Conservation (phyloP, 2,888 invertebrate species). For the Microctonus brassicae region DNA sequence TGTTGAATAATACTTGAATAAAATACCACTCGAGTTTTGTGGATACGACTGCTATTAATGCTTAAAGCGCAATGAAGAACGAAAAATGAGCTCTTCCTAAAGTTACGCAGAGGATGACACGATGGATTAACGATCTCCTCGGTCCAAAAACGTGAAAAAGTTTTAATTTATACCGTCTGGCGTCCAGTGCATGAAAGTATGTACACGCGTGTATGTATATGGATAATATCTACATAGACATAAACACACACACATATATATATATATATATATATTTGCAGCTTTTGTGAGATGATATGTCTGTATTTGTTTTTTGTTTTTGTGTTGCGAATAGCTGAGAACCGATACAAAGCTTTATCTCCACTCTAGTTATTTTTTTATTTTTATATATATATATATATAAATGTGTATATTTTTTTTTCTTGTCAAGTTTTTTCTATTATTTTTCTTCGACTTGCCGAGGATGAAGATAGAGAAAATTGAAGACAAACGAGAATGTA, state of each 20-base stretch:
- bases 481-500: constrained; percentile 11
- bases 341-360: constrained; percentile 43
- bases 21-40: not conserved
- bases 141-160: constrained; percentile 47
- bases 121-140: constrained; percentile 60
- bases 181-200: constrained; percentile 42
- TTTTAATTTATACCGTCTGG: constrained; percentile 58
- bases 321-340: not conserved
- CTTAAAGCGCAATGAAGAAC: constrained; percentile 31
- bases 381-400: too few species aligned
- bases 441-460: not conserved
- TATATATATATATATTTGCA: constrained; percentile 32
- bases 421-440: not conserved
- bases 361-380: constrained; percentile 47
- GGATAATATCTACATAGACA: constrained; percentile 32
- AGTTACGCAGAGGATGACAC: constrained; percentile 42
- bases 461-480: constrained; percentile 16
- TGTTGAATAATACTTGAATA: not conserved
- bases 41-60: not conserved
- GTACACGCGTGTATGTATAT: constrained; percentile 9
- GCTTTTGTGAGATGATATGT: constrained; percentile 34
- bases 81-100: constrained; percentile 34
- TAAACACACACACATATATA: not conserved
- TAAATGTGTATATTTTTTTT: too few species aligned
- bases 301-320: constrained; percentile 34